Evolutionary conservation across 1,140 invertebrate species (phyloP).

Genomic region (Oscheius sp.): DNA sequence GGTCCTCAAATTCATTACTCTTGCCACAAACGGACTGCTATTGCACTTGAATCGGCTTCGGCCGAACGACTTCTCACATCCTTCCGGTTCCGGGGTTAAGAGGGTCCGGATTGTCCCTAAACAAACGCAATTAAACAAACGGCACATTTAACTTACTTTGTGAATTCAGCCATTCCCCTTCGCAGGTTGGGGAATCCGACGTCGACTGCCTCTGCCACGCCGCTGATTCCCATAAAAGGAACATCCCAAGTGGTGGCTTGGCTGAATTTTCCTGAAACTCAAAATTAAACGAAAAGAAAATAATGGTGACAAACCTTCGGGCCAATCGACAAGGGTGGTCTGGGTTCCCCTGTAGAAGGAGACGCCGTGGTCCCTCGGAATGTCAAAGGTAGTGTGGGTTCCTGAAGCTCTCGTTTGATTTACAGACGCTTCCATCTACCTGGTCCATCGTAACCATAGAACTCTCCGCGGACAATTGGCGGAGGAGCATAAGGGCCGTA

Average conservation of each 20-base stretch:
- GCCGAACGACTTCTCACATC: conserved; percentile 15
- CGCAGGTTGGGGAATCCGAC: conserved; percentile 46
- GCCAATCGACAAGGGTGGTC: conserved; percentile 44
- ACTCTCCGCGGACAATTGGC: conserved; percentile 44
- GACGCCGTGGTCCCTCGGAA: conserved; percentile 45
- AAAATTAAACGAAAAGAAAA: not conserved
- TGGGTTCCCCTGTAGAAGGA: conserved; percentile 46
- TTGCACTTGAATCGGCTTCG: too few relatives aligned
- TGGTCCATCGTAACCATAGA: conserved; percentile 44
- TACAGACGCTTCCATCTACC: not conserved
- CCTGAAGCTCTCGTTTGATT: conserved; percentile 6
- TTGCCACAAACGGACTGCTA: too few relatives aligned
- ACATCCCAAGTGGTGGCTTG: conserved; percentile 42
- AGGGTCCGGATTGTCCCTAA: conserved; percentile 32
- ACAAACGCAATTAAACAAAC: not conserved
- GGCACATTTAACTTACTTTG: conserved; percentile 9
- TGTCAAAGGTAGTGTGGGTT: conserved; percentile 37
- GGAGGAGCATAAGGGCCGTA: conserved; percentile 39
- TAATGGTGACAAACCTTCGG: conserved; percentile 35
- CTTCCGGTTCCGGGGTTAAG: conserved; percentile 46
- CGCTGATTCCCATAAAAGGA: conserved; percentile 40
- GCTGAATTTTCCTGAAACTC: conserved; percentile 39
- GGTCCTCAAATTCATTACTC: too few relatives aligned
- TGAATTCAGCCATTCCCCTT: conserved; percentile 23
- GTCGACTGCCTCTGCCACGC: conserved; percentile 33